These are phyloP conservation scores for Apus apus DNA, from an alignment of 2,113 vertebrate genomes.

Conservation along the genomic window DNA sequence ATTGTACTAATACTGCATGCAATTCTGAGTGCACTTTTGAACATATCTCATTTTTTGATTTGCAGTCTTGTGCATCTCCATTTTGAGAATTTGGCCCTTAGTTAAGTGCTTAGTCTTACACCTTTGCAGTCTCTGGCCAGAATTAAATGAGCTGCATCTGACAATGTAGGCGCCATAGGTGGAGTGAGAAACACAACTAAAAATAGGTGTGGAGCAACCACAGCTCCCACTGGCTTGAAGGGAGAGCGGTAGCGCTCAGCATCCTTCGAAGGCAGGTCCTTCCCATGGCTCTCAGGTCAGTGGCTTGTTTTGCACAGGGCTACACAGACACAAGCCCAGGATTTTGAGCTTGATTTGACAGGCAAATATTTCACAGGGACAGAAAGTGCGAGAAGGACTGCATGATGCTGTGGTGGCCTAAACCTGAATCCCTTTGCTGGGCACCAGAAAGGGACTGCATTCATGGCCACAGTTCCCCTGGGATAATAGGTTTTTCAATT, in stretches of 20 bases:
- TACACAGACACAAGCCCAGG: background rate
- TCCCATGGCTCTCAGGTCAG: background rate
- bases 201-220: background rate
- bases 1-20: constrained; percentile 22
- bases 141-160: background rate
- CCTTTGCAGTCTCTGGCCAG: background rate
- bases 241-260: rapidly evolving
- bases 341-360: background rate
- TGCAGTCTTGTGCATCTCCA: background rate
- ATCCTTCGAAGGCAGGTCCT: background rate
- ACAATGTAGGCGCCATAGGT: rapidly evolving
- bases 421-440: background rate
- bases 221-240: background rate
- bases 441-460: background rate
- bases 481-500: background rate
- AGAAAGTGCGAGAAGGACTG: background rate
- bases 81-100: background rate
- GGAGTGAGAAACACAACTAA: background rate
- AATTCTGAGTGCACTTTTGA: constrained; percentile 12
- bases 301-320: background rate
- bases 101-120: background rate
- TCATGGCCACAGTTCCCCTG: background rate
- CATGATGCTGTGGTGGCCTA: background rate
- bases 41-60: constrained; percentile 13
- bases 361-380: background rate